phyloP scores from a whole-genome alignment of 2,888 invertebrate genomes.

The Tenthredo mesomela region DNA sequence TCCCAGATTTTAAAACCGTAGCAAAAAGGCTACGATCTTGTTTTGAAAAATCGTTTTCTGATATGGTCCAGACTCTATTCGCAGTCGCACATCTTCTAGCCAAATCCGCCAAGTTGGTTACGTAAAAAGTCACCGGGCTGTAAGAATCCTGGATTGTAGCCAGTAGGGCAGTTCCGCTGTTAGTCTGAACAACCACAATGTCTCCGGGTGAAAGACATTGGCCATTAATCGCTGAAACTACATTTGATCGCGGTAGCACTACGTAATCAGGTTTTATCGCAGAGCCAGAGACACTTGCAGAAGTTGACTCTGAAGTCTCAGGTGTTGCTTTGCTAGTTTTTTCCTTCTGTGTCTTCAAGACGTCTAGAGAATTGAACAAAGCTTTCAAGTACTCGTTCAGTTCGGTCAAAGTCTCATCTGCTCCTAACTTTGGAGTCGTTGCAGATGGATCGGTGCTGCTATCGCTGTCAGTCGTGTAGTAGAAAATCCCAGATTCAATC shows the following conservation, averaged over 20 bases:
- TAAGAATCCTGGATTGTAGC: slow-evolving; percentile 50
- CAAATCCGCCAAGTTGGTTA: slow-evolving; percentile 13
- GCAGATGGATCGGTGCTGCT: background rate
- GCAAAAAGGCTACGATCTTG: background rate
- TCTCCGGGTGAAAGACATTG: slow-evolving; percentile 60
- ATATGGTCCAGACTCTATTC: background rate
- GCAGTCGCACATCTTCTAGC: background rate
- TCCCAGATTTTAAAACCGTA: background rate
- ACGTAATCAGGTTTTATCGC: slow-evolving; percentile 37
- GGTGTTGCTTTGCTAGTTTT: background rate
- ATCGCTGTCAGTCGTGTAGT: background rate
- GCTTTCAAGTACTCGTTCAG: background rate
- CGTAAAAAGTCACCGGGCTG: background rate
- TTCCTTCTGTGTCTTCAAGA: background rate
- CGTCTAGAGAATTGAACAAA: background rate
- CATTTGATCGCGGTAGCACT: slow-evolving; percentile 57
- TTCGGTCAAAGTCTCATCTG: background rate
- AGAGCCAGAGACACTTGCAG: background rate
- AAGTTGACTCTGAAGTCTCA: background rate
- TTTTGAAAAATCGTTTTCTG: slow-evolving; percentile 20
- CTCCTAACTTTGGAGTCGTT: background rate
- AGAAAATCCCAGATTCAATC: slow-evolving; percentile 17
- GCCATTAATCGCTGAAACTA: slow-evolving; percentile 55
- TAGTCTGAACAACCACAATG: slow-evolving; percentile 58
- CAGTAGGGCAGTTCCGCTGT: slow-evolving; percentile 54